Evolutionary conservation across 1,140 invertebrate species (phyloP).

Genomic region (Belonocnema kinseyi): DNA sequence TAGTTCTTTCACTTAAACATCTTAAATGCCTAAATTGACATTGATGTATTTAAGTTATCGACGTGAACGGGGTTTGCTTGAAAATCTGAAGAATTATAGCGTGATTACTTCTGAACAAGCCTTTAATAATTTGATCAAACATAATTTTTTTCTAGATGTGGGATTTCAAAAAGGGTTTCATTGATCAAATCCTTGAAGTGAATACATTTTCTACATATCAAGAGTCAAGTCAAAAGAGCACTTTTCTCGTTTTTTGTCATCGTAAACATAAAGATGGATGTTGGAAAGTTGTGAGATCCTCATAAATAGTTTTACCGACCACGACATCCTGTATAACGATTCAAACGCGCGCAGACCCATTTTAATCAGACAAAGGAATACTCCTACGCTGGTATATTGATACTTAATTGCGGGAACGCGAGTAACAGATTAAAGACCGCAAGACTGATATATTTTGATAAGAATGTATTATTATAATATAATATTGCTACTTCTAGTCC

Average conservation of each 20-base stretch:
- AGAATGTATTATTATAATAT: neutral
- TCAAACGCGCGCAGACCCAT: neutral
- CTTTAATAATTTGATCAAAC: too few relatives aligned
- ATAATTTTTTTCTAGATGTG: too few relatives aligned
- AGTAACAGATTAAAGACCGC: neutral
- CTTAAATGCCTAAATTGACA: too few relatives aligned
- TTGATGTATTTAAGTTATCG: too few relatives aligned
- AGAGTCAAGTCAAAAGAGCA: neutral
- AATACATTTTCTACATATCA: too few relatives aligned
- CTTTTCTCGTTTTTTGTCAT: neutral
- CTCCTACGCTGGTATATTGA: constrained; percentile 15
- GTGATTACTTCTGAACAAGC: too few relatives aligned
- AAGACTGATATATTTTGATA: neutral
- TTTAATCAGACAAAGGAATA: neutral
- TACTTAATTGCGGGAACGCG: constrained; percentile 21
- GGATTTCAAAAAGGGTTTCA: too few relatives aligned
- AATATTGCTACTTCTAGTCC: neutral
- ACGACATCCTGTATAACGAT: constrained; percentile 19
- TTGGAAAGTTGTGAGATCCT: neutral
- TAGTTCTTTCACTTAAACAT: too few relatives aligned
- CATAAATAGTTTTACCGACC: constrained; percentile 17
- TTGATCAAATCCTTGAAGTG: too few relatives aligned
- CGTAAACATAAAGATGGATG: neutral
- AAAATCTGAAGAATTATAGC: too few relatives aligned
- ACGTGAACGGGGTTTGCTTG: too few relatives aligned